Conservation (phyloP, 1,140 invertebrate genomes). For the Sinella curviseta region DNA sequence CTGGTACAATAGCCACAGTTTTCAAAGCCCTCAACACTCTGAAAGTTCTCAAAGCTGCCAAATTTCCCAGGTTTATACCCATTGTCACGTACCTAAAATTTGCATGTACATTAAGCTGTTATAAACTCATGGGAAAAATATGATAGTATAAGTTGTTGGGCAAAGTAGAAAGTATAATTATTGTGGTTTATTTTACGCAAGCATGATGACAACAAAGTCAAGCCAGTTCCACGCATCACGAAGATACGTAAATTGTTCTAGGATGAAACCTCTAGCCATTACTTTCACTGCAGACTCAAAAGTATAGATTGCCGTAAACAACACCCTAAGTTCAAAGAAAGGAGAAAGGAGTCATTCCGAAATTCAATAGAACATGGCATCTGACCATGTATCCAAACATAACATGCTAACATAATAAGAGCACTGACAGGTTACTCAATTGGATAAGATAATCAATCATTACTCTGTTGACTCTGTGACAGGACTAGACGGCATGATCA, state of each 20-base stretch:
- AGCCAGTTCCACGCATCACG: constrained; percentile 99
- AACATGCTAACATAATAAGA: too few relatives aligned
- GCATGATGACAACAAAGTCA: constrained; percentile 98
- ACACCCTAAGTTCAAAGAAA: background rate
- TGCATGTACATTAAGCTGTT: background rate
- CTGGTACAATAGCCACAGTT: constrained; percentile 98
- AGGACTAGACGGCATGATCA: constrained; percentile 91
- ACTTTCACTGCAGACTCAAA: constrained; percentile 98
- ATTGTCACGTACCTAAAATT: constrained; percentile 85
- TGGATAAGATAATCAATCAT: constrained; percentile 52
- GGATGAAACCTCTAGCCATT: constrained; percentile 96
- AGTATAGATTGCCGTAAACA: constrained; percentile 59
- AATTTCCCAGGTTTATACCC: constrained; percentile 95
- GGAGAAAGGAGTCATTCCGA: background rate
- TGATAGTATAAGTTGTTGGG: constrained; percentile 27
- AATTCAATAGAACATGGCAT: background rate
- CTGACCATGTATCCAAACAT: too few relatives aligned
- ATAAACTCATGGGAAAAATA: constrained; percentile 35
- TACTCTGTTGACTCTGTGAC: constrained; percentile 93
- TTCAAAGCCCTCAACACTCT: constrained; percentile 96
- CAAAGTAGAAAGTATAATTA: background rate
- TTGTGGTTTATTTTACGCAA: constrained; percentile 64
- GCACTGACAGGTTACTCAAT: too few relatives aligned
- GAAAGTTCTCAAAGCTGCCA: constrained; percentile 96
- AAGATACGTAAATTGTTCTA: constrained; percentile 98